A percentile compares a stretch with the other conserved stretches of the same genome.
Evolutionary conservation across 2,113 vertebrate genomes (phyloP).

Genomic region (Vidua chalybeata): DNA sequence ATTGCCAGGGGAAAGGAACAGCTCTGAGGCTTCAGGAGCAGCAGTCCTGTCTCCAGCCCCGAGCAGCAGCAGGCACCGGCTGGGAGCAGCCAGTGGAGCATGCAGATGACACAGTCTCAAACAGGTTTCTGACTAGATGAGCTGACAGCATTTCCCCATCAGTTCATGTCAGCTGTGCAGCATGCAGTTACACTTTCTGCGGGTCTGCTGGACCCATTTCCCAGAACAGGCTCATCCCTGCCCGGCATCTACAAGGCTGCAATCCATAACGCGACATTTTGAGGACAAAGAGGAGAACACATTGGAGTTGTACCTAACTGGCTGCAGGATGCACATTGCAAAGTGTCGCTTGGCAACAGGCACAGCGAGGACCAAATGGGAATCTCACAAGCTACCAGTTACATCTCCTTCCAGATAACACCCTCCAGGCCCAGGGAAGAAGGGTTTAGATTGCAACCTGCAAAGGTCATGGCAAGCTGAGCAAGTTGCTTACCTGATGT

Average conservation of each 20-base stretch:
- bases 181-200: background rate
- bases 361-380: background rate
- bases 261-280: background rate
- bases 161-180: background rate
- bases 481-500: background rate
- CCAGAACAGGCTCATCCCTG: background rate
- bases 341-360: background rate
- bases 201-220: background rate
- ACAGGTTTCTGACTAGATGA: background rate
- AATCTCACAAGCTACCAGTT: background rate
- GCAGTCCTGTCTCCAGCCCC: background rate
- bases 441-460: background rate
- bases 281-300: slow-evolving; percentile 11
- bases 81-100: background rate
- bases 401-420: background rate
- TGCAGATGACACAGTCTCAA: background rate
- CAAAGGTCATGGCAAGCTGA: background rate
- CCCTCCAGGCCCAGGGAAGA: background rate
- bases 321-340: background rate
- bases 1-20: background rate
- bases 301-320: background rate
- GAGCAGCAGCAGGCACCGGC: rapidly evolving
- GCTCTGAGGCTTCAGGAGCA: background rate
- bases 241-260: background rate
- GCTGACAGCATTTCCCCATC: slow-evolving; percentile 24